Evolutionary conservation across 2,888 invertebrate species (phyloP).

Genomic region (Adelognathus sp.): DNA sequence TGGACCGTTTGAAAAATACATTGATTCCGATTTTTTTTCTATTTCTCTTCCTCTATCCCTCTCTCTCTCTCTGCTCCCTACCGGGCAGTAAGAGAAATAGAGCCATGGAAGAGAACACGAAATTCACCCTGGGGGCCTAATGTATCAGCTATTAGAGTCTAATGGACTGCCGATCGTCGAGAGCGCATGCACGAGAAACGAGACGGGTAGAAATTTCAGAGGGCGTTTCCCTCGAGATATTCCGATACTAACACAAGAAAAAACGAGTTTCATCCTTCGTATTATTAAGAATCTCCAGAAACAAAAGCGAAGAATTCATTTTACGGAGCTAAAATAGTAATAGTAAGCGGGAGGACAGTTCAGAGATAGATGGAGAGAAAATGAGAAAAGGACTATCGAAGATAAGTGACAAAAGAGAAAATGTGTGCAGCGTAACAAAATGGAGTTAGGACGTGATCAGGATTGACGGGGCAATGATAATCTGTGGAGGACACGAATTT

Average conservation of each 20-base stretch:
- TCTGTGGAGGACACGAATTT: constrained; percentile 79
- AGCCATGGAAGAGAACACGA: constrained; percentile 62
- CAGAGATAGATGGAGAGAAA: neutral
- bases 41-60: neutral
- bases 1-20: constrained; percentile 69
- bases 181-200: constrained; percentile 43
- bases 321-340: neutral
- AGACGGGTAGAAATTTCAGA: constrained; percentile 3
- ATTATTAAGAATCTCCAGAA: neutral
- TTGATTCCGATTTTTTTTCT: constrained; percentile 71
- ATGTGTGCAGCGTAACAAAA: constrained; percentile 20
- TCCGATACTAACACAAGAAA: constrained; percentile 67
- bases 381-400: neutral
- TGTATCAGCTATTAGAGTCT: constrained; percentile 76
- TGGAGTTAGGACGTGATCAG: constrained; percentile 71
- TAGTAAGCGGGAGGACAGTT: too few species aligned
- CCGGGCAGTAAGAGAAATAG: constrained; percentile 3
- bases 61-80: too few species aligned
- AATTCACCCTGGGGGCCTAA: constrained; percentile 76
- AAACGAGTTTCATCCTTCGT: constrained; percentile 19
- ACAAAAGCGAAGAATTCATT: neutral
- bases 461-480: constrained; percentile 80
- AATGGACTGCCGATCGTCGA: constrained; percentile 70
- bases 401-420: constrained; percentile 9
- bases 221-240: constrained; percentile 18